phyloP scores from a whole-genome alignment of 2,888 invertebrate species.

The Agriopis marginaria region DNA sequence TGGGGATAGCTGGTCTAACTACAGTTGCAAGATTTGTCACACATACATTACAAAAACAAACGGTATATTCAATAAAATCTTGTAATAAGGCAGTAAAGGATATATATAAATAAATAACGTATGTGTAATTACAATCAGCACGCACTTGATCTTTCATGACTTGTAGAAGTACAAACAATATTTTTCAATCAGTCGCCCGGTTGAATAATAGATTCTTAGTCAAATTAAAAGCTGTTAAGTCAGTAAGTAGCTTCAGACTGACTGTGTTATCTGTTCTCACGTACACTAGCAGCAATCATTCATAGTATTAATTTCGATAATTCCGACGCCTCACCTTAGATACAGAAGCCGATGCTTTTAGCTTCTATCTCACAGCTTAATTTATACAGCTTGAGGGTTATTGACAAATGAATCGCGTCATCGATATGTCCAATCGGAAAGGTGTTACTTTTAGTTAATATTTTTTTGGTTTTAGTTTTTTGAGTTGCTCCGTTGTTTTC shows the following conservation, averaged over 20 bases:
- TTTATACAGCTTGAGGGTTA: conserved; percentile 64
- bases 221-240: conserved; percentile 34
- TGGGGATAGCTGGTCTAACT: too few relatives aligned
- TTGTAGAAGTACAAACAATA: neutral
- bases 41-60: too few relatives aligned
- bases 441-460: conserved; percentile 62
- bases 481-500: conserved; percentile 50
- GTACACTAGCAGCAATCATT: conserved; percentile 72
- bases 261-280: conserved; percentile 63
- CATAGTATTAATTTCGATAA: conserved; percentile 82
- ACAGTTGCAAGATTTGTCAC: too few relatives aligned
- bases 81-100: too few relatives aligned
- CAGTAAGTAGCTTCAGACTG: conserved; percentile 54
- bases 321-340: conserved; percentile 74
- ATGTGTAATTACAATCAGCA: neutral
- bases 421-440: conserved; percentile 62
- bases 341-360: conserved; percentile 82
- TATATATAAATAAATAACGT: too few relatives aligned
- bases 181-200: neutral
- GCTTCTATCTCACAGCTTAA: conserved; percentile 72
- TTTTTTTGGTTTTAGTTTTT: conserved; percentile 53
- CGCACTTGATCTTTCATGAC: neutral
- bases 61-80: too few relatives aligned
- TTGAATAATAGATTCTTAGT: conserved; percentile 37
- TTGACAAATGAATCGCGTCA: conserved; percentile 71